A percentile compares a stretch with the other conserved stretches of the same genome.
Evolutionary conservation across 2,113 vertebrate genomes (phyloP).

Genomic region (Bujurquina vittata): DNA sequence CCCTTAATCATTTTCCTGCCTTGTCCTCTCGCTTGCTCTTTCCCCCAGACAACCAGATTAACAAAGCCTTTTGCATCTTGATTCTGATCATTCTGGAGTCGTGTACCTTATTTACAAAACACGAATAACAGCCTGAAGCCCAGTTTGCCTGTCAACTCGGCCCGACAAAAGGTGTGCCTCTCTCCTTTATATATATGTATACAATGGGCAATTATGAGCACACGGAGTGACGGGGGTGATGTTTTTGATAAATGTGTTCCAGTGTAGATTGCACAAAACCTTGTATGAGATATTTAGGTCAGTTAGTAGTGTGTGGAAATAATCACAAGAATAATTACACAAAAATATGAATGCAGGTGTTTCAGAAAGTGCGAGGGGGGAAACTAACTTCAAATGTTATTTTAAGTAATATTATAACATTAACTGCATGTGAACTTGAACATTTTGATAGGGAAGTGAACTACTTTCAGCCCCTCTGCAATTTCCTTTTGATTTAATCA

Average conservation of each 20-base stretch:
- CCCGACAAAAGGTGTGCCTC: background rate
- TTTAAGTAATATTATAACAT: background rate
- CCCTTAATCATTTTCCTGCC: slow-evolving; percentile 42
- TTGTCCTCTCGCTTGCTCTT: slow-evolving; percentile 32
- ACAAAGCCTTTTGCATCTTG: slow-evolving; percentile 11
- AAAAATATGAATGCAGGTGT: slow-evolving; percentile 6
- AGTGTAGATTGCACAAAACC: background rate
- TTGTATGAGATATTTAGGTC: background rate
- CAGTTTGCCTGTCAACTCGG: background rate
- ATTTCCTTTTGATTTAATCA: slow-evolving; percentile 5
- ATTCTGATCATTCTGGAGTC: slow-evolving; percentile 9
- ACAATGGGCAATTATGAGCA: background rate
- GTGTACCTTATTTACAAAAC: background rate
- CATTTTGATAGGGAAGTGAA: background rate
- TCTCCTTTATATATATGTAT: background rate
- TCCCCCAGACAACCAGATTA: slow-evolving; percentile 15
- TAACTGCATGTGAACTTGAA: background rate
- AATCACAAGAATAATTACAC: background rate
- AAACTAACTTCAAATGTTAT: slow-evolving; percentile 4
- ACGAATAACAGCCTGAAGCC: background rate
- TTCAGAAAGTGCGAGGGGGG: background rate
- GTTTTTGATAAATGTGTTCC: background rate
- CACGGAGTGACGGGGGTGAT: background rate
- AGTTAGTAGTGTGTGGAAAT: background rate
- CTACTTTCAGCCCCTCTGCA: background rate